Evolutionary conservation across 2,797 vertebrate species (phyloP), one percentile per base, ranked within the genome.

Genomic region (Phataginus tetradactyla): DNA sequence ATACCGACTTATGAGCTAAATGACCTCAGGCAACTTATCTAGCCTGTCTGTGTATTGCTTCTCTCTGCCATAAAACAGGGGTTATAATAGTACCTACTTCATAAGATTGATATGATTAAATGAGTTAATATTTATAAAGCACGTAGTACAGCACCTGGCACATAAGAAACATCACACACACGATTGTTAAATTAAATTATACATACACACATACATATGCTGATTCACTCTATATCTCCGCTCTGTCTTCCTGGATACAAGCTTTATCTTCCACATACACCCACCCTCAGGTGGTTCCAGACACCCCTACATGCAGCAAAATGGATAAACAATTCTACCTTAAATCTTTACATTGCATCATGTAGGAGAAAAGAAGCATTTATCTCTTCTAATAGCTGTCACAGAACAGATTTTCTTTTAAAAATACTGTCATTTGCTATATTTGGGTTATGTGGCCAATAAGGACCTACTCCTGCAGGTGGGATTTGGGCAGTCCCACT

Each of bases 51-150:
- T 29, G 34, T 29, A 86, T 0, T 78, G 69, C 23, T 91, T 93
- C 90, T 84, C 91, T 87, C 59, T 66, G 34, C 32, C 21, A 63
- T 55, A 55, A 94, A 92, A 86, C 17, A 86, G 45, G 32, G 32
- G 59, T 74, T 51, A 61, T 39, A 88, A 85, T 14, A 93, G 57
- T 53, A 64, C 17, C n/a, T 71, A 34, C 32, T 53, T 94, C 49
- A 11, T 85, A 91, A 93, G 61, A 91, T 10, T 69, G 71, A 83
- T 42, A 53, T 32, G 81, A 96, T 68, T 87, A 92, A 90, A 84
- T 68, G 34, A 94, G 71, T 88, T 84, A 92, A 69, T 80, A 92
- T 90, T 92, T 94, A 96, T 69, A 92, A 91, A 97, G 68, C 74
- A 91, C 23, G 51, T 21, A 72, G 20, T 90, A 66, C 9, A 92